Percentiles rank a stretch among this genome's conserved stretches.
Evolutionary conservation across 2,113 vertebrate species (phyloP).

Genomic region (Rhabdornis inornatus): DNA sequence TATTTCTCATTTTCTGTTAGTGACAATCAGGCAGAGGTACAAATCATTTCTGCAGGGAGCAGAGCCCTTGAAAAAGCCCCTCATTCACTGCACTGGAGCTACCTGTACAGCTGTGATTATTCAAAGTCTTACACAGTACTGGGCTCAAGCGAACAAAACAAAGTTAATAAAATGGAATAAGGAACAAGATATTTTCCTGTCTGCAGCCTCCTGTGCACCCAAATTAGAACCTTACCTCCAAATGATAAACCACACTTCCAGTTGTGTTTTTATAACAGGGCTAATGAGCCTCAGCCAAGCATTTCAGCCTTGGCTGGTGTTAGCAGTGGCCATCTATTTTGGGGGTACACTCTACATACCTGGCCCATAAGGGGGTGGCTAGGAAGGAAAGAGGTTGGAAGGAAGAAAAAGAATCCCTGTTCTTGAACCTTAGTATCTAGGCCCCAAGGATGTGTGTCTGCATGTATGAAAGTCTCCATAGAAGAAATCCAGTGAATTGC

Average conservation of each 20-base stretch:
- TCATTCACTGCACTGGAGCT: conserved; percentile 71
- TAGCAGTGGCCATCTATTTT: not conserved
- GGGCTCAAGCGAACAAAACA: conserved; percentile 73
- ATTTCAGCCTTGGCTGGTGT: not conserved
- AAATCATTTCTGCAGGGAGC: conserved; percentile 84
- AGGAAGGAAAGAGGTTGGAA: not conserved
- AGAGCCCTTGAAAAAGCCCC: conserved; percentile 74
- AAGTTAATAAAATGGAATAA: conserved; percentile 75
- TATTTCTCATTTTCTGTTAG: conserved; percentile 87
- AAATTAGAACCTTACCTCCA: conserved; percentile 50
- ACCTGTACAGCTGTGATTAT: conserved; percentile 77
- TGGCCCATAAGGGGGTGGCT: not conserved
- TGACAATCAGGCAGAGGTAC: conserved; percentile 87
- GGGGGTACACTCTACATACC: not conserved
- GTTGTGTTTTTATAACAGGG: not conserved
- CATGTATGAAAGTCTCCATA: not conserved
- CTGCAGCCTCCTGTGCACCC: conserved; percentile 43
- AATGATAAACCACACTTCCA: conserved; percentile 18
- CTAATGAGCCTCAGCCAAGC: not conserved
- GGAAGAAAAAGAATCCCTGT: not conserved
- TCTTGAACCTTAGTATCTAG: not conserved
- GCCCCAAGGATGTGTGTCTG: fast-evolving
- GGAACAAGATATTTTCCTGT: conserved; percentile 71
- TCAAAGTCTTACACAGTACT: conserved; percentile 65
- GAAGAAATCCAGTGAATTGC: not conserved